Evolutionary conservation across 2,888 invertebrate species (phyloP), one percentile per base, ranked within the genome.

Genomic region (Apocheima hispidaria): DNA sequence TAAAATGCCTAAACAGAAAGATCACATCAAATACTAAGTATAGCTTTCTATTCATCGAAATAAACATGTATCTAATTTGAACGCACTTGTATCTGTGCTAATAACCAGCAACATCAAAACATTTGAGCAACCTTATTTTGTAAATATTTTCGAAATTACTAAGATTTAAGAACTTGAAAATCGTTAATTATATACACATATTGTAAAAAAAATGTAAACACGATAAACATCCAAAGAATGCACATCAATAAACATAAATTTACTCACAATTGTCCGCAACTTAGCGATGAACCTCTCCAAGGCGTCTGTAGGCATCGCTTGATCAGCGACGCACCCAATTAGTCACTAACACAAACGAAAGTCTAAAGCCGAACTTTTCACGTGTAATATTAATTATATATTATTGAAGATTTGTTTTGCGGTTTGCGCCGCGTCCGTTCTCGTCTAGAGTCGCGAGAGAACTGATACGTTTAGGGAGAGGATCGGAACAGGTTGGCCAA

Each of bases 251-350:
- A 10, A 61, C 55, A 60, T 54, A 38, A 59, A 72, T 51, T 10
- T 49, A 88, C 88, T 88, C 56, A 87, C 88, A 67, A 85, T 69
- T 59, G 69, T 75, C 26, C 79, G 72, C 48, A 86, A 54, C 67
- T 77, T 85, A 18, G 79, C 72, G 63, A 86, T 66, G 67, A 87
- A 82, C 70, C 82, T 84, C 66, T 86, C 88, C 60, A 83, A 77
- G 14, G 78, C 79, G 55, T 83, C 79, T 21, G 87, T 83, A 65
- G 88, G 88, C 88, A 88, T 88, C 40, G 72, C 73, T 69, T 58
- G 65, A 68, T 61, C 66, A 72, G 60, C 53, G 50, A 58, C 71
- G 66, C 58, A 48, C 49, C 53, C 41, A 49, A 35, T 16, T 65
- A 61, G 56, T 66, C 67, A 65, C 63, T 36, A 41, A 18, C 60